Base-by-base conservation (phyloP, 92 coral and sea anemone genomes). In the Plumapathes pennacea region DNA sequence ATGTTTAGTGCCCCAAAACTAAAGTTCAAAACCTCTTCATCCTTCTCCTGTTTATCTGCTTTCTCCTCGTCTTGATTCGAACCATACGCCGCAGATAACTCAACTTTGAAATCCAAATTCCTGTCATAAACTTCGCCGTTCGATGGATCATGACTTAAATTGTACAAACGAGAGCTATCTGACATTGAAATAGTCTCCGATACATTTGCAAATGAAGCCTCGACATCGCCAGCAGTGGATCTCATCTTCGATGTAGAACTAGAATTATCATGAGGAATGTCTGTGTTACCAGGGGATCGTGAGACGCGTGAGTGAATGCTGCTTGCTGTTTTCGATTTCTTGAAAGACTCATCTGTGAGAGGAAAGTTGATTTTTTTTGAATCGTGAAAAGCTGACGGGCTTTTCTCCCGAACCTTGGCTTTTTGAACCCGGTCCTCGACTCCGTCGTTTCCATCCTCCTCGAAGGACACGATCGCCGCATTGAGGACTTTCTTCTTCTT, bases 391-490 rank as follows among this genome's bases (percentile, higher is more conserved):
- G 10, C 15, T 43, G 12, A 19, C 30, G 25, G 27, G 54, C 25
- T 29, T 14, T 24, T 60, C 33, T 30, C 22, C 47, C 55, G 29
- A 60, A 24, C 22, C 34, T 55, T 31, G 21, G 13, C 21, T 1
- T 23, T 29, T 31, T 21, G 2, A 43, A 60, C 31, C 47, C 14
- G 47, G 25, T 14, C 5, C 26, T 14, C n/a, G n/a, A n/a, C n/a
- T n/a, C n/a, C n/a, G 37, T 53, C 21, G 28, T 59, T 67, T 25
- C 54, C 79, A 32, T 64, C 85, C 20, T 90, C 94, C 50, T 88
- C 98, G 15, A 92, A 81, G 3, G 86, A 70, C 26, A 75, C 95
- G 32, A 90, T 85, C 4, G 96, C 94, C 1, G 90, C 82, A 46
- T 38, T 71, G 37, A 68, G 67, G 64, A 75, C 76, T 69, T 84